Percentiles rank a stretch among this genome's conserved stretches.
Evolutionary conservation across 37 sponge, comb jelly and placozoan genomes (phyloP).

Genomic region (Amphimedon queenslandica): DNA sequence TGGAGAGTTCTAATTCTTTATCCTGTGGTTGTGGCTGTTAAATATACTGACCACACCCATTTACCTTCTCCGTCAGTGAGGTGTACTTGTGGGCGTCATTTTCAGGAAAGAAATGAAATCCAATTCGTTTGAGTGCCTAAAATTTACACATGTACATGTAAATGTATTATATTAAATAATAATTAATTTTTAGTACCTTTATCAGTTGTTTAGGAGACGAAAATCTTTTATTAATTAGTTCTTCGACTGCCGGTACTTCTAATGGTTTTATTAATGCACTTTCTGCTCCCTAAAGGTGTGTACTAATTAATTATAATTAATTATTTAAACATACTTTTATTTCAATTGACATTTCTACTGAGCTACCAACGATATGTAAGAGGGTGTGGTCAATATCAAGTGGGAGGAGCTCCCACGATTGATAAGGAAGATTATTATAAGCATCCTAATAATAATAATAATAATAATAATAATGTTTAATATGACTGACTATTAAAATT

Average conservation of each 20-base stretch:
- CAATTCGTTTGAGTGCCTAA: constrained; percentile 39
- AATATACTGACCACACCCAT: not conserved
- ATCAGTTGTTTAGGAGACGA: constrained; percentile 35
- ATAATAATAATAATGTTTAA: not conserved
- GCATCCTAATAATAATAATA: constrained; percentile 29
- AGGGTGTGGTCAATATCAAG: constrained; percentile 38
- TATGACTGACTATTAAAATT: constrained; percentile 51
- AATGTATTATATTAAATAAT: not conserved
- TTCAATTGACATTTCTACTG: constrained; percentile 42
- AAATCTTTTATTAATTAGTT: constrained; percentile 39
- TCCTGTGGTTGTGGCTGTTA: constrained; percentile 25
- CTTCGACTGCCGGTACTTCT: constrained; percentile 13
- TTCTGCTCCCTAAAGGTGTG: constrained; percentile 5
- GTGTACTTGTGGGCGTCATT: constrained; percentile 65
- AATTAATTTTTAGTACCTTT: too few relatives aligned
- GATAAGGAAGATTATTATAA: constrained; percentile 80
- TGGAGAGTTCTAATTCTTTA: constrained; percentile 25
- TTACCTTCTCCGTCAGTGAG: constrained; percentile 48
- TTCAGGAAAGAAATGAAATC: constrained; percentile 68
- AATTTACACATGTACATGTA: not conserved
- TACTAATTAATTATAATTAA: too few relatives aligned
- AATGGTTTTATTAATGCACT: constrained; percentile 19
- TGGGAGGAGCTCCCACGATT: constrained; percentile 68
- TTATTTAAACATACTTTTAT: constrained; percentile 80
- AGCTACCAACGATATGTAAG: constrained; percentile 53